These are phyloP conservation scores for Himalopsyche anomala DNA, from an alignment of 2,888 invertebrate genomes.

Conservation along the genomic window DNA sequence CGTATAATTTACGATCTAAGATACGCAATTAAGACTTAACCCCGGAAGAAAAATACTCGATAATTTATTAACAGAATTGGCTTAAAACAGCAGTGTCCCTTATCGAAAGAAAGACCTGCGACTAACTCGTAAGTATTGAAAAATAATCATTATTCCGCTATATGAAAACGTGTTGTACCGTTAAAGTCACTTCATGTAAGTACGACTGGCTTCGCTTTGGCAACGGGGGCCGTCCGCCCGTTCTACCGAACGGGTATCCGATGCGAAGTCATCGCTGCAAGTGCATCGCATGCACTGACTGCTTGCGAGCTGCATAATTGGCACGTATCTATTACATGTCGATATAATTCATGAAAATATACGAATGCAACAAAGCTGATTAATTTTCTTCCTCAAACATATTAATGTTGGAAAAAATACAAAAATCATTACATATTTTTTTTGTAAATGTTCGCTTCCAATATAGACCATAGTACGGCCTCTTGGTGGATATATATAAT, in stretches of 20 bases:
- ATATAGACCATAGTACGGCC: no score
- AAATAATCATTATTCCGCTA: constrained; percentile 58
- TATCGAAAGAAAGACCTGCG: background rate
- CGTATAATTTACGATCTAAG: no score
- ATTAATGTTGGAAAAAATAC: no score
- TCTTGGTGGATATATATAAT: no score
- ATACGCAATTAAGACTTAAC: no score
- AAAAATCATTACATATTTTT: no score
- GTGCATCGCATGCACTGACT: background rate
- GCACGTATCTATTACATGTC: background rate
- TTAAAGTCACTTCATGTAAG: constrained; percentile 42
- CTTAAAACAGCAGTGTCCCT: background rate
- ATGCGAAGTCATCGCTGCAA: constrained; percentile 22
- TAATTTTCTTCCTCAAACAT: no score
- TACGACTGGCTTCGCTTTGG: background rate
- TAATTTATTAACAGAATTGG: background rate
- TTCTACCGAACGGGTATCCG: background rate
- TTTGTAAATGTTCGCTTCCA: no score
- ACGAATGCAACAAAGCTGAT: no score
- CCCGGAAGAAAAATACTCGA: no score
- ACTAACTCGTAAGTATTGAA: constrained; percentile 54
- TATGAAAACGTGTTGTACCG: constrained; percentile 59
- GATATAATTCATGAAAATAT: no score
- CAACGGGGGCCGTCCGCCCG: background rate
- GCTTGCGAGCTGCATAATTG: background rate